Evolutionary conservation across 2,888 invertebrate genomes (phyloP).

Genomic region (Trissoscelio sp.): DNA sequence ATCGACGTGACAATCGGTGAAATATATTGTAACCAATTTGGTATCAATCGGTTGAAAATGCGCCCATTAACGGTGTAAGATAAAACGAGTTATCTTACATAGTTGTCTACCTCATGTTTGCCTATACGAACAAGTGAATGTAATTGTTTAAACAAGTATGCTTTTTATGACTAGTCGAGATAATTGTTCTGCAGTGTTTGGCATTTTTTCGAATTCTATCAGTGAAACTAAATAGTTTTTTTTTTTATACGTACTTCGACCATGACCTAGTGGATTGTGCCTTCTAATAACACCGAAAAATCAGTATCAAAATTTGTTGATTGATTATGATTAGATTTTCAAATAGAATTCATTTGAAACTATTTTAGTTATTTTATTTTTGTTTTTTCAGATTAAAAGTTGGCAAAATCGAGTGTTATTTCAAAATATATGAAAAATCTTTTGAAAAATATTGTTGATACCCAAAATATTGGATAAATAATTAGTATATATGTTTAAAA

Average conservation of each 20-base stretch:
- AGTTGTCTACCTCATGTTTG: slow-evolving; percentile 27
- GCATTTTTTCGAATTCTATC: neutral
- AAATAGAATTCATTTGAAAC: neutral
- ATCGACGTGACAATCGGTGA: too few relatives aligned
- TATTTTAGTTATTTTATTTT: too few relatives aligned
- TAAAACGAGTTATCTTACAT: slow-evolving; percentile 43
- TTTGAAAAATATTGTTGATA: too few relatives aligned
- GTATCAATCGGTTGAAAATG: slow-evolving; percentile 42
- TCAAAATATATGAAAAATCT: too few relatives aligned
- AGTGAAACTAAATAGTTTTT: slow-evolving; percentile 23
- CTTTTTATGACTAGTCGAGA: slow-evolving; percentile 9
- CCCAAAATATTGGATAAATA: too few relatives aligned
- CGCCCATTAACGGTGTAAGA: slow-evolving; percentile 49
- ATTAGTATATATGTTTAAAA: too few relatives aligned
- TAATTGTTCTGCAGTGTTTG: slow-evolving; percentile 10
- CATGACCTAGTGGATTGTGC: slow-evolving; percentile 20
- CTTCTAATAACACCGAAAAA: neutral
- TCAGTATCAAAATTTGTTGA: neutral
- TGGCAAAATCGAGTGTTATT: too few relatives aligned
- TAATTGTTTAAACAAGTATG: slow-evolving; percentile 25
- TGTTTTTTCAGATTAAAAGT: too few relatives aligned
- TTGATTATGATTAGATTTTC: neutral
- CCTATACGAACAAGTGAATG: slow-evolving; percentile 21
- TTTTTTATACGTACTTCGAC: neutral
- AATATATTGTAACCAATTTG: slow-evolving; percentile 58